phyloP scores from a whole-genome alignment of 1,140 invertebrate species.

The Daktulosphaira vitifoliae region DNA sequence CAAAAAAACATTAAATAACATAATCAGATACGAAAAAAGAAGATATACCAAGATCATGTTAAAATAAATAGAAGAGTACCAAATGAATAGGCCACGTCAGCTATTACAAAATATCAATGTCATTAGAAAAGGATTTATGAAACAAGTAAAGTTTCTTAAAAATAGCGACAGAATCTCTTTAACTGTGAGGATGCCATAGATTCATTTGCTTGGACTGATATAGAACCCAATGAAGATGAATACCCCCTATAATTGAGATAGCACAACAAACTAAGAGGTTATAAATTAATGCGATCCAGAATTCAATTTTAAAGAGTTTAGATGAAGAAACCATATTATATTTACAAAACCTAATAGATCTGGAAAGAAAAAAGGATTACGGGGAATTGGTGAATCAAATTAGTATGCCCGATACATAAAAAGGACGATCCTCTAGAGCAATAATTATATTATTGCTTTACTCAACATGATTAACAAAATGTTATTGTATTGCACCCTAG shows the following conservation, averaged over 20 bases:
- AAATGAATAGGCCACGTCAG: conserved; percentile 14
- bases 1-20: conserved; percentile 17
- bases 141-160: conserved; percentile 5
- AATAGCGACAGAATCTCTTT: conserved; percentile 11
- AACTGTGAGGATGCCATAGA: conserved; percentile 13
- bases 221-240: conserved; percentile 11
- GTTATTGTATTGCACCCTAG: neutral
- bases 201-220: neutral
- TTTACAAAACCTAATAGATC: neutral
- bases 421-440: neutral
- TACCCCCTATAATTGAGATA: conserved; percentile 10
- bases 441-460: neutral
- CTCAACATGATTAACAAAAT: neutral
- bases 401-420: neutral
- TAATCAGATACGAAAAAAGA: conserved; percentile 20
- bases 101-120: conserved; percentile 31
- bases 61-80: conserved; percentile 17
- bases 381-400: neutral
- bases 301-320: neutral
- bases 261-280: neutral
- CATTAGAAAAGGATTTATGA: conserved; percentile 26
- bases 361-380: neutral
- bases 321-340: neutral
- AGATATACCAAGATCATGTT: neutral
- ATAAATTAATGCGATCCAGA: neutral